Percentiles rank a stretch among this genome's conserved stretches.
Conservation (phyloP, 2,797 vertebrate species). For the Naso thynnoides region DNA sequence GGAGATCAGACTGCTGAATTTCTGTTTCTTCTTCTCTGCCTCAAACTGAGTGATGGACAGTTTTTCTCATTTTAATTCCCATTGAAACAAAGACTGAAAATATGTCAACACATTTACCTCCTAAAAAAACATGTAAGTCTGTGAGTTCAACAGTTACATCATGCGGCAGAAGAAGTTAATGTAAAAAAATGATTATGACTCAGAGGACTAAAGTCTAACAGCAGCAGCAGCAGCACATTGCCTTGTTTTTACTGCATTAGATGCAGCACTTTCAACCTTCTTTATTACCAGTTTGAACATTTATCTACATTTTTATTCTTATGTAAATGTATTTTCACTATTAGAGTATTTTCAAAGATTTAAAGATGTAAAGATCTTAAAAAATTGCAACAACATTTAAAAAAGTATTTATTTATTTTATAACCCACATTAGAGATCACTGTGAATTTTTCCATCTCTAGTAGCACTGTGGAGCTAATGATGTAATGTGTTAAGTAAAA, state of each 20-base stretch:
- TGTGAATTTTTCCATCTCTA: too few species aligned
- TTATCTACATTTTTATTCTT: not conserved
- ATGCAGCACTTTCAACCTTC: not conserved
- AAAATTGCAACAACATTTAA: too few species aligned
- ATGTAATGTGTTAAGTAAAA: not conserved
- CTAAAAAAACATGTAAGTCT: not conserved
- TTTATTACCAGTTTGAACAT: not conserved
- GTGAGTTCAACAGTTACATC: not conserved
- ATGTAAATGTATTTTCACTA: not conserved
- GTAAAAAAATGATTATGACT: not conserved
- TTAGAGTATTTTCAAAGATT: too few species aligned
- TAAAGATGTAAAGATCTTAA: not conserved
- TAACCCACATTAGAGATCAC: too few species aligned
- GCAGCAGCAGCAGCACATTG: too few species aligned
- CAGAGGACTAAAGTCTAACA: too few species aligned
- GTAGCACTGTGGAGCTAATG: not conserved
- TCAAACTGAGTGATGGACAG: conserved; percentile 57
- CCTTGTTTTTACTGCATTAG: too few species aligned
- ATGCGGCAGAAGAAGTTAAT: not conserved
- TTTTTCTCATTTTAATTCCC: conserved; percentile 46
- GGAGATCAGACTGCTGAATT: conserved; percentile 55
- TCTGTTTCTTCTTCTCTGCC: conserved; percentile 52
- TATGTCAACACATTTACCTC: not conserved
- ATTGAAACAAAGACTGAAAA: conserved; percentile 3
- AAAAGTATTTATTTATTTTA: too few species aligned